These are phyloP conservation scores for Clivina fossor DNA, from an alignment of 2,888 invertebrate species.

Conservation along the genomic window DNA sequence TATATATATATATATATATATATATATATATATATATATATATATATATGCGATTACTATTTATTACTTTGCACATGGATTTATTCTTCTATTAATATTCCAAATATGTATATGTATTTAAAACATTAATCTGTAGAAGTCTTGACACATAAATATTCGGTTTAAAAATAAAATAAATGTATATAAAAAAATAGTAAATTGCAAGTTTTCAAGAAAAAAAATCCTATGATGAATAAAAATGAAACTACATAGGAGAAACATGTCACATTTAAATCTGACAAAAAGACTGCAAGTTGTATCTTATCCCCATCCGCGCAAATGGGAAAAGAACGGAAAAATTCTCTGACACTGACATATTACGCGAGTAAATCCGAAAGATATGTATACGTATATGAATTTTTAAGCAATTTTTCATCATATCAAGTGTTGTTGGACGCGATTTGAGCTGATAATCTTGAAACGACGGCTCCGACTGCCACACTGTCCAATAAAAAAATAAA, in stretches of 20 bases:
- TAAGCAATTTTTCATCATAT: conserved; percentile 26
- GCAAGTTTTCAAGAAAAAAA: neutral
- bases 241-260: conserved; percentile 7
- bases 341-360: conserved; percentile 24
- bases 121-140: too few relatives aligned
- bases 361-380: conserved; percentile 14
- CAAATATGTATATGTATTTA: too few relatives aligned
- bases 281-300: conserved; percentile 22
- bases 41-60: too few relatives aligned
- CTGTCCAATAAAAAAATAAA: too few relatives aligned
- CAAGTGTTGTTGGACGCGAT: conserved; percentile 17
- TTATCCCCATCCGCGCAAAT: neutral
- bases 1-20: conserved; percentile 33
- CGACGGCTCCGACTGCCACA: too few relatives aligned
- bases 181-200: neutral
- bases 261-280: conserved; percentile 29
- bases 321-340: conserved; percentile 14
- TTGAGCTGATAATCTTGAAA: conserved; percentile 18
- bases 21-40: conserved; percentile 28
- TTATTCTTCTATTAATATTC: too few relatives aligned
- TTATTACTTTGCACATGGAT: too few relatives aligned
- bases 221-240: conserved; percentile 7
- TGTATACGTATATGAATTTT: conserved; percentile 19
- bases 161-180: too few relatives aligned
- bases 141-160: too few relatives aligned